Percentiles rank a stretch among this genome's conserved stretches.
phyloP scores from a whole-genome alignment of 2,888 invertebrate species.

The Synergus umbraculus region DNA sequence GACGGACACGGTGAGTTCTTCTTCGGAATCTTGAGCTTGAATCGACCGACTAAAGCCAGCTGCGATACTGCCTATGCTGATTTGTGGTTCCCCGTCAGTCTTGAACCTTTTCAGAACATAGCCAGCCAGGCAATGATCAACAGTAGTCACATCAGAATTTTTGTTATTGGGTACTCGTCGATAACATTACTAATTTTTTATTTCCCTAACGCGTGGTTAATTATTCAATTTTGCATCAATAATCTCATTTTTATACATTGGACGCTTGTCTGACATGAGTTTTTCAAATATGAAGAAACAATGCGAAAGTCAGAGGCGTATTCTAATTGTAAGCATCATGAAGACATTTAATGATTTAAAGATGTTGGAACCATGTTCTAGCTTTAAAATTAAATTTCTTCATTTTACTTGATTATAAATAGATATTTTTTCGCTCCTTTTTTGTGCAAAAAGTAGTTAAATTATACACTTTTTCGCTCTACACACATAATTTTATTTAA shows the following conservation, averaged over 20 bases:
- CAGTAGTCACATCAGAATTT: constrained; percentile 70
- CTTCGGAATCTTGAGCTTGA: constrained; percentile 75
- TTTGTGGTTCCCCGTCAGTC: constrained; percentile 75
- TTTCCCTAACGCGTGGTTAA: not conserved
- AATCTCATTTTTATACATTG: constrained; percentile 8
- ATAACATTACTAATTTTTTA: not conserved
- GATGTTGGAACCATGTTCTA: no score
- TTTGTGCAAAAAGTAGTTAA: no score
- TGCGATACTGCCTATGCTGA: constrained; percentile 69
- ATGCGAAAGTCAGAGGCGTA: not conserved
- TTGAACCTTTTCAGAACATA: constrained; percentile 76
- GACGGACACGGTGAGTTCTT: constrained; percentile 77
- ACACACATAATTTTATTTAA: no score
- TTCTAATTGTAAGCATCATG: not conserved
- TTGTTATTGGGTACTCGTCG: constrained; percentile 58
- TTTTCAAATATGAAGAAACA: not conserved
- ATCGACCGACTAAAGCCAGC: constrained; percentile 39
- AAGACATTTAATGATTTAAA: not conserved
- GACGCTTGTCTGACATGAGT: constrained; percentile 1
- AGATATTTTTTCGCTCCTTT: no score
- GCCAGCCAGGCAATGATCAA: constrained; percentile 76
- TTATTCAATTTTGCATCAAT: constrained; percentile 1
- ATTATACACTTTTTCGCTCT: no score
- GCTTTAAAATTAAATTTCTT: not conserved
- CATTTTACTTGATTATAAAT: not conserved